These are phyloP conservation scores for Mellilla xanthometata DNA, from an alignment of 2,888 invertebrate species.

Conservation along the genomic window DNA sequence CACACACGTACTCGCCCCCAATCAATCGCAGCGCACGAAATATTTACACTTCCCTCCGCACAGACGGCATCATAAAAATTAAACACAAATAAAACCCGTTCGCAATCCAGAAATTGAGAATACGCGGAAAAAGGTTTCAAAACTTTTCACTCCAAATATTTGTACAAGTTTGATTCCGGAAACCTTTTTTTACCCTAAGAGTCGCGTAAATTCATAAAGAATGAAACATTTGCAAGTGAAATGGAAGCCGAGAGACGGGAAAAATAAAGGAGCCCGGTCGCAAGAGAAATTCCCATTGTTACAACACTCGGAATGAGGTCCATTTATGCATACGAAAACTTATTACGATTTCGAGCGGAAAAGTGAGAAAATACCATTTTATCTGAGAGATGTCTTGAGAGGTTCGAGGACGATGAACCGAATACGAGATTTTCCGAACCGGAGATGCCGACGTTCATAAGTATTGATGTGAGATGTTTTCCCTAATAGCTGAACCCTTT, in stretches of 20 bases:
- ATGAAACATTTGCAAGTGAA: conserved; percentile 76
- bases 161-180: conserved; percentile 60
- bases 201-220: conserved; percentile 69
- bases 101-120: conserved; percentile 41
- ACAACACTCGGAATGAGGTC: conserved; percentile 64
- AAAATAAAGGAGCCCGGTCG: conserved; percentile 62
- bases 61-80: conserved; percentile 21
- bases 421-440: conserved; percentile 16
- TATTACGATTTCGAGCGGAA: conserved; percentile 56
- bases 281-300: conserved; percentile 67
- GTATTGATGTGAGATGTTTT: conserved; percentile 10
- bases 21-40: conserved; percentile 13
- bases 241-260: conserved; percentile 63
- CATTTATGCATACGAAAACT: conserved; percentile 76
- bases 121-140: conserved; percentile 31
- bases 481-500: conserved; percentile 3
- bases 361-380: conserved; percentile 49
- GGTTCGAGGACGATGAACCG: conserved; percentile 22
- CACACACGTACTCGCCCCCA: conserved; percentile 16
- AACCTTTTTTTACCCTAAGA: conserved; percentile 51
- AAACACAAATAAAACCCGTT: conserved; percentile 29
- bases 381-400: conserved; percentile 34
- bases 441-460: conserved; percentile 13
- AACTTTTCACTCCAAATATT: conserved; percentile 63
- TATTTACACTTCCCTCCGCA: conserved; percentile 1